Evolutionary conservation across 2,797 vertebrate genomes (phyloP).

Genomic region (Trachops cirrhosus): DNA sequence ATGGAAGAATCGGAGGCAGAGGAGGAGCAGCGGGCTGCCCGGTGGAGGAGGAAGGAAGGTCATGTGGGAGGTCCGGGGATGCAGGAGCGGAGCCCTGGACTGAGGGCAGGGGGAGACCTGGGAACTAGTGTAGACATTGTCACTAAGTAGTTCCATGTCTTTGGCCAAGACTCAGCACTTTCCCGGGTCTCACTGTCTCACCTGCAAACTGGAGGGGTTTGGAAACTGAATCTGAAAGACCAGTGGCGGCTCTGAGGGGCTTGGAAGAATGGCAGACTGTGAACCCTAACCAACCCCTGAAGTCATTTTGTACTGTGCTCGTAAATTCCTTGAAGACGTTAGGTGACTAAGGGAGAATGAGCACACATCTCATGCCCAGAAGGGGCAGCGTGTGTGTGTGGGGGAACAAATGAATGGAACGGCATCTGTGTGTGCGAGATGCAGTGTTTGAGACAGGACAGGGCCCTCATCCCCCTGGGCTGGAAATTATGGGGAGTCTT

Average conservation of each 20-base stretch:
- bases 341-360: neutral
- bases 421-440: neutral
- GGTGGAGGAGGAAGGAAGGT: neutral
- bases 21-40: neutral
- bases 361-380: neutral
- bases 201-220: neutral
- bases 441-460: neutral
- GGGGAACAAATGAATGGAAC: neutral
- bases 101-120: neutral
- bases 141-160: neutral
- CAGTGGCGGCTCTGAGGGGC: neutral
- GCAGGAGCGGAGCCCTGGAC: neutral
- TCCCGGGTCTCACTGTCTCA: neutral
- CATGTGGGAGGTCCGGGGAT: rapidly evolving
- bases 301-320: neutral
- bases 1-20: neutral
- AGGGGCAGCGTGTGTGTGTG: neutral
- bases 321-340: neutral
- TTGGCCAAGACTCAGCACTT: neutral
- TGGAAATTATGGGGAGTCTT: neutral
- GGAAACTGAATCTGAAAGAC: neutral
- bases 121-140: neutral
- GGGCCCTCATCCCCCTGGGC: neutral
- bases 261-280: neutral
- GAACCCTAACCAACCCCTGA: neutral